Conservation (phyloP, 2,113 vertebrate species). For the Pristiophorus japonicus region DNA sequence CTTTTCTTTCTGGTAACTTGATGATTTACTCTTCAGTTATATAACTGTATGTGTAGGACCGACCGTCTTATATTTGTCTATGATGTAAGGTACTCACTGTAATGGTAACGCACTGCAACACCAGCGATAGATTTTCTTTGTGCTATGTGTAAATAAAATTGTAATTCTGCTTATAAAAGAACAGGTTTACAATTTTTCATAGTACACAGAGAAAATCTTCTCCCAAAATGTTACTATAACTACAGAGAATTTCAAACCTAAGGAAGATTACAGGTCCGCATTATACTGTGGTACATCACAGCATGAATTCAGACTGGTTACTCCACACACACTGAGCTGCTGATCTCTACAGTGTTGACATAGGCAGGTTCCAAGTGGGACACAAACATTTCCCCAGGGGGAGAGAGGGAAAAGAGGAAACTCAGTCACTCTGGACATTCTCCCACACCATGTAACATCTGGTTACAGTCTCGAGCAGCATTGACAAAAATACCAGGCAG, state of each 20-base stretch:
- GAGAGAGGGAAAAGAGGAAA: background rate
- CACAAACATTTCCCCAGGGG: background rate
- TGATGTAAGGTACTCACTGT: background rate
- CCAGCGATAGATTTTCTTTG: background rate
- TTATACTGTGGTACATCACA: background rate
- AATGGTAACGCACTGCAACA: background rate
- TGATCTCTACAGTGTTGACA: background rate
- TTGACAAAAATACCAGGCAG: background rate
- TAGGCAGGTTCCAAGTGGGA: background rate
- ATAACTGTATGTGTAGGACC: background rate
- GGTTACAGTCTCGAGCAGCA: background rate
- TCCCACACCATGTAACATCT: background rate
- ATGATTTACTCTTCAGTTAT: background rate
- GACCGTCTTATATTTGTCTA: background rate
- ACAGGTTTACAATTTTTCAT: background rate
- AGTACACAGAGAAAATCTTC: background rate
- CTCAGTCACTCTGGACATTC: background rate
- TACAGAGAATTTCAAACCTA: background rate
- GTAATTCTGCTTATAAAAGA: background rate
- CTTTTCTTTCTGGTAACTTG: background rate
- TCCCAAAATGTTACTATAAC: background rate
- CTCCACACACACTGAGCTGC: background rate
- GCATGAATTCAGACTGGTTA: background rate
- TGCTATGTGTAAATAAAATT: background rate
- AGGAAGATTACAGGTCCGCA: background rate